These are phyloP conservation scores for Andricus curvator DNA, from an alignment of 2,888 invertebrate genomes.

Conservation along the genomic window DNA sequence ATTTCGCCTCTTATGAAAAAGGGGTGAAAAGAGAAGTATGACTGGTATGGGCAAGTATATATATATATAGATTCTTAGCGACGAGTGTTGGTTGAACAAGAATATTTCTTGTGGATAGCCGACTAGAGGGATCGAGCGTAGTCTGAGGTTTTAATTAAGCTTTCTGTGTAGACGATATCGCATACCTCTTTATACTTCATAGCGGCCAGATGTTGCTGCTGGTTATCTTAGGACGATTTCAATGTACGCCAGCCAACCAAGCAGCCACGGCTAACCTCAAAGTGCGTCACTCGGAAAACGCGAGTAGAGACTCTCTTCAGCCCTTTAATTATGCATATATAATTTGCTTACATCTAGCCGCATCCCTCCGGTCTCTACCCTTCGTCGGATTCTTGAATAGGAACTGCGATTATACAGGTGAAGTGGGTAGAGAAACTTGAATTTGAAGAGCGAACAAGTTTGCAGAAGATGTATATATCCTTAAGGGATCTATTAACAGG, in stretches of 20 bases:
- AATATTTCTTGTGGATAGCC: constrained; percentile 61
- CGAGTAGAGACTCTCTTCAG: constrained; percentile 63
- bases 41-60: background rate
- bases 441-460: constrained; percentile 10
- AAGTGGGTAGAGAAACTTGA: constrained; percentile 3
- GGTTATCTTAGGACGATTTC: constrained; percentile 56
- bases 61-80: constrained; percentile 44
- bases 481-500: background rate
- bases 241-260: constrained; percentile 43
- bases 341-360: constrained; percentile 69
- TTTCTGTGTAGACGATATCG: constrained; percentile 77
- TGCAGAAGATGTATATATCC: background rate
- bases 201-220: constrained; percentile 80
- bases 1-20: no score
- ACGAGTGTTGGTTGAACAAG: constrained; percentile 56
- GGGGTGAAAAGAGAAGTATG: no score
- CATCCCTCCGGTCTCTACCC: constrained; percentile 21
- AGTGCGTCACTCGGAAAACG: constrained; percentile 55
- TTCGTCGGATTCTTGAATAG: background rate
- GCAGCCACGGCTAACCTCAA: constrained; percentile 56
- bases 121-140: constrained; percentile 58
- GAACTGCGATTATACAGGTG: constrained; percentile 19
- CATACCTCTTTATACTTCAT: constrained; percentile 81
- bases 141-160: constrained; percentile 79
- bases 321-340: constrained; percentile 77